These are phyloP conservation scores for Dendronephthya gigantea DNA, from an alignment of 64 coral and sea anemone genomes.

Conservation along the genomic window DNA sequence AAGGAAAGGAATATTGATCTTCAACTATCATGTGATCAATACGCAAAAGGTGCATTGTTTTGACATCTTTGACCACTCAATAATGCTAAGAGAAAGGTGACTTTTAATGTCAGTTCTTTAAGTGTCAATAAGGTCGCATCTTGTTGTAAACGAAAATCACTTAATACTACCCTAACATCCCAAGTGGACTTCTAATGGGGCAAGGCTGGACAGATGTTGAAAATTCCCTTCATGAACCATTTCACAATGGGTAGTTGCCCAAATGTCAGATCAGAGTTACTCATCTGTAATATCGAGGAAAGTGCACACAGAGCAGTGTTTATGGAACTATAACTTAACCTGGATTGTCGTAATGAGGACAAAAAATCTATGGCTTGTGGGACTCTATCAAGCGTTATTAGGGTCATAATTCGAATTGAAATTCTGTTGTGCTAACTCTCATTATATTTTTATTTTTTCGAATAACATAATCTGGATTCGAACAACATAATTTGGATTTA, in stretches of 20 bases:
- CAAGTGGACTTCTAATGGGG: conserved; percentile 28
- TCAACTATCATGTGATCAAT: too few relatives aligned
- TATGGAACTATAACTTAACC: conserved; percentile 26
- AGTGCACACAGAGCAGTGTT: conserved; percentile 23
- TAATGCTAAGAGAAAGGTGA: neutral
- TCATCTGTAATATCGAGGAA: conserved; percentile 1
- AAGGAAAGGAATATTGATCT: too few relatives aligned
- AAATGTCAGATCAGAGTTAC: neutral
- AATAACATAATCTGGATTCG: too few relatives aligned
- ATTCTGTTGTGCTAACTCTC: too few relatives aligned
- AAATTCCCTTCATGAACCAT: conserved; percentile 39
- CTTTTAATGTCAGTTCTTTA: conserved; percentile 8
- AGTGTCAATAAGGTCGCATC: neutral
- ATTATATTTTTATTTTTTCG: too few relatives aligned
- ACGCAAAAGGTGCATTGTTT: too few relatives aligned
- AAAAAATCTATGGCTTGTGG: conserved; percentile 10
- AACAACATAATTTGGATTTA: too few relatives aligned
- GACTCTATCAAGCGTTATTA: too few relatives aligned
- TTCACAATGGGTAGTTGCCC: conserved; percentile 32
- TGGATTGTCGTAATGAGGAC: neutral
- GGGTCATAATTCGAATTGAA: too few relatives aligned
- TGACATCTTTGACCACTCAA: conserved; percentile 18
- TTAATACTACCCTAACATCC: conserved; percentile 20
- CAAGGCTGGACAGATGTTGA: neutral
- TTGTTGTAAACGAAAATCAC: conserved; percentile 17